Evolutionary conservation across 2,113 vertebrate genomes (phyloP), one percentile per base, ranked within the genome.

Genomic region (Tor tambroides): DNA sequence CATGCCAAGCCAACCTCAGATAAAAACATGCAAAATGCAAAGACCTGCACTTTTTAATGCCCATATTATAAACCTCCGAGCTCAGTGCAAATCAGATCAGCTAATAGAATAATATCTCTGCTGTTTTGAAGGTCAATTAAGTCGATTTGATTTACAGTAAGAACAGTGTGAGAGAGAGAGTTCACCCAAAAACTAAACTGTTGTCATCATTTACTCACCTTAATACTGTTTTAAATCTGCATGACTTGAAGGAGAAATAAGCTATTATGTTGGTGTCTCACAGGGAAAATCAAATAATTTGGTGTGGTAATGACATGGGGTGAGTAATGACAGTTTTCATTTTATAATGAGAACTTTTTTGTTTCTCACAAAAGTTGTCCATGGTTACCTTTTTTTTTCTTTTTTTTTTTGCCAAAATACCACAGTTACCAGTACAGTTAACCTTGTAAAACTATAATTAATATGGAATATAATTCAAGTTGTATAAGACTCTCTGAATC

Each of bases 1-100:
- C 83, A 87, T 74, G 87, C 88, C 87, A 90, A 91, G 80, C 59
- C 65, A 84, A 89, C 89, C 89, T 88, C 90, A 87, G 84, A 89
- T 86, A 75, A 88, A 91, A 90, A 91, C 89, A 90, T 19, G 26
- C 32, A 82, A 21, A 61, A 61, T 61, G 56, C 56, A 61, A 61
- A n/a, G 81, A 89, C 28, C 56, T 88, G 88, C 85, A 80, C 74
- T 85, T 88, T 89, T 88, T 79, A 86, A 87, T 77, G 72, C n/a
- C n/a, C 38, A 12, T 80, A 69, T 79, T 77, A 79, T 63, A 35
- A 85, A 80, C 85, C 32, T 28, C 79, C 35, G 43, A 75, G n/a
- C 69, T 54, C 59, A 61, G 26, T 6, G 65, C 76, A 80, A 32
- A 76, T 54, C 83, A 84, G 83, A 76, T 83, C 74, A 59, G 61